Conservation (phyloP, 2,888 invertebrate species). For the Nomada fucata region DNA sequence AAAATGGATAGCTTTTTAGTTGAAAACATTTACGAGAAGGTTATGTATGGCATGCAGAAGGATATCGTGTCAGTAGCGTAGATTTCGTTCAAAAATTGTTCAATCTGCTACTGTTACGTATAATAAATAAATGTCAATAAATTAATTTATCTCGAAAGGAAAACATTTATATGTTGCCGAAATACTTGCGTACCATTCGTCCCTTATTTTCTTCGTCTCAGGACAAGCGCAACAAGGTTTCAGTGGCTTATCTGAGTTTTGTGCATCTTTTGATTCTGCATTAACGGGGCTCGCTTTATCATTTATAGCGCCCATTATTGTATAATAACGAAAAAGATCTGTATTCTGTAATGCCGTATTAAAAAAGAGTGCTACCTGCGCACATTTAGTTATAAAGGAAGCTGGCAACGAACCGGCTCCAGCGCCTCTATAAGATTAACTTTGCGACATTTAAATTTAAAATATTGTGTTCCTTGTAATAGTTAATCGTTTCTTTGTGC, state of each 20-base stretch:
- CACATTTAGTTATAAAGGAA: too few relatives aligned
- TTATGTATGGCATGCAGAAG: constrained; percentile 6
- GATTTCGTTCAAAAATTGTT: too few relatives aligned
- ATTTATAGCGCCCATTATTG: constrained; percentile 41
- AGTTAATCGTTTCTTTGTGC: too few relatives aligned
- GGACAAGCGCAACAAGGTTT: constrained; percentile 99
- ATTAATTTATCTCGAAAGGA: neutral
- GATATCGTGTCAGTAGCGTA: neutral
- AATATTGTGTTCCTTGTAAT: too few relatives aligned
- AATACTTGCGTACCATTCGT: constrained; percentile 91
- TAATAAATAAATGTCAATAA: neutral
- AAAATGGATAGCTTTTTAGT: neutral
- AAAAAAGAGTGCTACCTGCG: neutral
- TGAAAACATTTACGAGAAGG: neutral
- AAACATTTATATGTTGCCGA: constrained; percentile 47
- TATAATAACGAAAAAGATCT: neutral
- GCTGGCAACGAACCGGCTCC: neutral
- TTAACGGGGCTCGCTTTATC: constrained; percentile 1
- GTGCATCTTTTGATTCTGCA: neutral
- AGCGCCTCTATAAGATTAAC: neutral
- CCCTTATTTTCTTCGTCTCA: constrained; percentile 95
- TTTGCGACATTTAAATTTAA: neutral
- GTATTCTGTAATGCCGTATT: neutral
- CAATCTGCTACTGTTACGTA: neutral
- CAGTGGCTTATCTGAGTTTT: constrained; percentile 45